Base-by-base conservation (phyloP, 2,888 invertebrate species). In the Drosophila histrio region DNA sequence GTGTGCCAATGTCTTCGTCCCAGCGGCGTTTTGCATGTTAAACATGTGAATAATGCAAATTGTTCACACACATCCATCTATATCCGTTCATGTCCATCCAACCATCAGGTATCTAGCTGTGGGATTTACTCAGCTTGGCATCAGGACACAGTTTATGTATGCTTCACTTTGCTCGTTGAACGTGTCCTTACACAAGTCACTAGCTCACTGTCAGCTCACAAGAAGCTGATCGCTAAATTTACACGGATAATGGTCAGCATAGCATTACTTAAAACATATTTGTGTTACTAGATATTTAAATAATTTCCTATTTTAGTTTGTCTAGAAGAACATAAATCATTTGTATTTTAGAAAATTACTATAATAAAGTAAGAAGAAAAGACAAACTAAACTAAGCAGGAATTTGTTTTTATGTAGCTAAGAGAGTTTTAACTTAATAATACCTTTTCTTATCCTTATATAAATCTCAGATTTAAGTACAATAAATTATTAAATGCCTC, bases 11-110 rank as follows among this genome's bases (percentile, higher is more conserved):
- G 64, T 52, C 71, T 59, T 60, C 36, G 72, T 77, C 80, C 81
- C 87, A 73, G 53, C 61, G 81, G 78, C 70, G 73, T 76, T 82
- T 84, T 87, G 82, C 84, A 86, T 84, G 87, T 78, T 87, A 84
- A 86, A 71, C 87, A 77, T 82, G 87, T 82, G 84, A 81, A 82
- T 84, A 78, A 82, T 82, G 82, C 87, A 82, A 82, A 82, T 84
- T 73, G 81, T 78, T 76, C 84, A 66, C 80, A 82, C 80, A 60
- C 52, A 61, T 52, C 59, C 67, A 66, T 63, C 54, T 34, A 49
- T 63, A 72, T 60, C 49, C 73, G 58, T 62, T 54, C 71, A 74
- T 61, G 73, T 76, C 76, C 79, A 69, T 58, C 61, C 50, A 76
- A 76, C 56, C 87, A 60, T 84, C 82, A 87, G 87, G 87, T 87